Base-by-base conservation (phyloP, 2,113 vertebrate species). In the Hucho hucho region DNA sequence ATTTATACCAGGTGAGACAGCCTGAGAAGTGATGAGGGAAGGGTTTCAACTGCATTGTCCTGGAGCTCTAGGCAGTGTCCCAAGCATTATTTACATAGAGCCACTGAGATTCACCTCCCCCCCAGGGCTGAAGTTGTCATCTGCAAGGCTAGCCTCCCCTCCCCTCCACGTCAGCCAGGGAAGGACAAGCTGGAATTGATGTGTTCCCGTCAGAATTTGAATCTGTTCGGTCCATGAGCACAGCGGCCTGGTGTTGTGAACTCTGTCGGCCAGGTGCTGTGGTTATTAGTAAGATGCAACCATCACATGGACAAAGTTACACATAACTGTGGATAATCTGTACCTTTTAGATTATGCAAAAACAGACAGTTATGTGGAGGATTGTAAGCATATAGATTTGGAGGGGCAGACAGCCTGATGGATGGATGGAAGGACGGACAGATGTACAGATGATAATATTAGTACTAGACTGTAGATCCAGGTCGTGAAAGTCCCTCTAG, bases 11-110 rank as follows among this genome's bases (percentile, higher is more conserved):
- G 6, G 47, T 12, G 28, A 81, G 79, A 72, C 37, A 64, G 70
- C 75, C 78, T 28, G 74, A 75, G 81, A 86, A 82, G 81, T 77
- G 72, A 43, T 85, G 65, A 72, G 49, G 75, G 73, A 75, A 88
- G 70, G 72, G 76, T 81, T 82, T 81, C 82, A 85, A 79, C 81
- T 69, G 79, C 43, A 49, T 61, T 32, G 74, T 82, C 78, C 37
- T 79, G 86, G 75, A 79, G 5, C 74, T 79, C 76, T 72, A 70
- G 75, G 26, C 66, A 4, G 29, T 63, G 70, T 75, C 79, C 63
- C 20, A 0, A 4, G 22, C 47, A 76, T 78, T 78, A 84, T 80
- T 83, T 74, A 76, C 32, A 29, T 1, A 22, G 28, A 1, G 68
- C 69, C 49, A 32, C 46, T 53, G 75, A 64, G 70, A 12, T 7